Conservation (phyloP, 2,113 vertebrate species). For the Gymnorhina tibicen region DNA sequence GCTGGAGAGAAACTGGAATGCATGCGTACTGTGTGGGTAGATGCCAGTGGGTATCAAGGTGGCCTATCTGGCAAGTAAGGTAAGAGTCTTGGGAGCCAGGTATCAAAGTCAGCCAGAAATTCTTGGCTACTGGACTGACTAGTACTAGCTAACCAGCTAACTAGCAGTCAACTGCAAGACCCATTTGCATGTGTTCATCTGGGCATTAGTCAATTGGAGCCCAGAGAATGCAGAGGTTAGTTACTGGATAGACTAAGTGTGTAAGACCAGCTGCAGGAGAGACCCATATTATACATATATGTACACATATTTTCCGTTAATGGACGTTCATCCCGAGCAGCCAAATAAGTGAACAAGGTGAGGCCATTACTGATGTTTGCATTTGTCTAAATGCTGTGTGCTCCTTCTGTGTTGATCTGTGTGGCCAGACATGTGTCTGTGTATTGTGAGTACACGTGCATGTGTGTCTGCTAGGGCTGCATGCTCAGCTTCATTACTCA, state of each 20-base stretch:
- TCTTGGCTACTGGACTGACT: not conserved
- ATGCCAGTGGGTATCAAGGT: accelerated
- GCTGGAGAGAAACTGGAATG: not conserved
- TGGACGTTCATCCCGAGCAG: not conserved
- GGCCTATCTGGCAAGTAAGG: not conserved
- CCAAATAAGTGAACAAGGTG: not conserved
- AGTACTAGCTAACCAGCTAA: not conserved
- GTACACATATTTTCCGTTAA: not conserved
- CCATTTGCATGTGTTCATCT: not conserved
- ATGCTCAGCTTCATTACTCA: not conserved
- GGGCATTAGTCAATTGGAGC: not conserved
- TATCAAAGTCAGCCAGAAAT: not conserved
- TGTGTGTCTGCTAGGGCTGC: not conserved
- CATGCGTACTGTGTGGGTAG: not conserved
- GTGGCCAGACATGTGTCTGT: not conserved
- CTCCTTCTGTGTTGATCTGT: not conserved
- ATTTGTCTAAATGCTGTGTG: not conserved
- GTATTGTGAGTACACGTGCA: too few species aligned
- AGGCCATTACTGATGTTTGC: not conserved
- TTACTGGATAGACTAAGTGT: not conserved
- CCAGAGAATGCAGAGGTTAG: not conserved
- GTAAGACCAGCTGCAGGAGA: not conserved
- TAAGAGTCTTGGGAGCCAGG: not conserved
- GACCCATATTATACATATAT: not conserved
- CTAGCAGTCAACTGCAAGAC: not conserved